Evolutionary conservation across 2,888 invertebrate species (phyloP), one percentile per base, ranked within the genome.

Genomic region (Pimpla rufipes): DNA sequence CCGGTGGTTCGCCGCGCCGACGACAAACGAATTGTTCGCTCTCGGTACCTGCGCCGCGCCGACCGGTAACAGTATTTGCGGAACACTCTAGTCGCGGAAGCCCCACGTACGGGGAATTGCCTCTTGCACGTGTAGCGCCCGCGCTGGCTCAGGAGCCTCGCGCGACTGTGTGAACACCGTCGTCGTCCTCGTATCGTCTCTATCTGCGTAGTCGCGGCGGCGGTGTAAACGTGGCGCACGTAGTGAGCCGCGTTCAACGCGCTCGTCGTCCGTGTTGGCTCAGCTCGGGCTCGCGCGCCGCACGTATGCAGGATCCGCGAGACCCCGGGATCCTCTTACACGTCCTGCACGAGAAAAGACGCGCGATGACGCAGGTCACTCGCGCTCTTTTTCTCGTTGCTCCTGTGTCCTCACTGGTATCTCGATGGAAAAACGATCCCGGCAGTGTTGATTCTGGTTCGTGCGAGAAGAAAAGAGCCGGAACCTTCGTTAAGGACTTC

Each of bases 41-140:
- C 84, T 59, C 55, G 64, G 59, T 79, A 70, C 64, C 47, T 77
- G 52, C 70, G 62, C 84, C 3, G 5, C 3, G 5, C n/a, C n/a
- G 81, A 86, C 85, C 83, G 86, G 87, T 89, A 89, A 89, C 88
- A 87, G 88, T 90, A 90, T 90, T 90, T 90, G 87, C 90, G 80
- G 88, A 90, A 90, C 90, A 90, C 90, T 90, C 83, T 47, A 79
- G 77, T 45, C 57, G 66, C 50, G 67, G 81, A 75, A 79, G 50
- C 79, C 37, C 80, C 75, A n/a, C n/a, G 76, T 55, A 74, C 71
- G 75, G 77, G 71, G 74, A 83, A 86, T 81, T 81, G 84, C 77
- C n/a, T 81, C 81, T 73, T 50, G 68, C 80, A 75, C 70, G 42
- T 81, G 80, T 81, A 74, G 29, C 29, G 29, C 29, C 3, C 29